A percentile compares a stretch with the other conserved stretches of the same genome.
Conservation (phyloP, 2,888 invertebrate genomes). For the Yponomeuta malinellus region DNA sequence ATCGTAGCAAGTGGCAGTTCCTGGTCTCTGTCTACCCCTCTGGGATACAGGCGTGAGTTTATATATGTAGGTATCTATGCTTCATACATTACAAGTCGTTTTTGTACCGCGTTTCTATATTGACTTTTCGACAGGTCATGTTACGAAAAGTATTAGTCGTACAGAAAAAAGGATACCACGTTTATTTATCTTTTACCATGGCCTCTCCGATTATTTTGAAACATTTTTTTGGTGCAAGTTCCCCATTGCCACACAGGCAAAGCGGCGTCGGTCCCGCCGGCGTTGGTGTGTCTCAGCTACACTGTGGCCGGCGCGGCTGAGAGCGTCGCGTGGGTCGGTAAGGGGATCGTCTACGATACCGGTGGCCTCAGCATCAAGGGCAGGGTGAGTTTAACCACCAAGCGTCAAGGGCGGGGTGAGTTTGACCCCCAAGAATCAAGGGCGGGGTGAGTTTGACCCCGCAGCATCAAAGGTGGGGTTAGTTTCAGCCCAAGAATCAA, state of each 20-base stretch:
- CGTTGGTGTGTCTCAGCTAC: constrained; percentile 81
- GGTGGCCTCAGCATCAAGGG: constrained; percentile 94
- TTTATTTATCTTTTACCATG: no score
- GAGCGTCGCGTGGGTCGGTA: constrained; percentile 92
- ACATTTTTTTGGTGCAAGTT: not conserved
- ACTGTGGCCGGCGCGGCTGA: constrained; percentile 68
- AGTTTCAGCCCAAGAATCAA: constrained; percentile 82
- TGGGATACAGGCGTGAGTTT: no score
- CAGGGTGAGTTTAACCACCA: constrained; percentile 71
- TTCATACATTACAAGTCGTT: no score
- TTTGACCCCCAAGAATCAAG: constrained; percentile 83
- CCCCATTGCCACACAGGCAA: not conserved
- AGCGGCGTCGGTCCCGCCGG: constrained; percentile 70
- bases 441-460: constrained; percentile 76
- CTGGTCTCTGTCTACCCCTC: no score
- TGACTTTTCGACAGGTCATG: no score
- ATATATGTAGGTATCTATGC: no score
- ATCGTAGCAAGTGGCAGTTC: no score
- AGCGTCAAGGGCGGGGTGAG: not conserved
- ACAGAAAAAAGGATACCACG: no score
- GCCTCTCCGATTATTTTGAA: no score
- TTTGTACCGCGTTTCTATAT: no score
- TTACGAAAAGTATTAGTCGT: no score
- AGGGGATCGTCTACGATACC: constrained; percentile 96
- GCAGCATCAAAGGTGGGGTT: not conserved